Base-by-base conservation (phyloP, 2,888 invertebrate genomes). In the Leucania comma region DNA sequence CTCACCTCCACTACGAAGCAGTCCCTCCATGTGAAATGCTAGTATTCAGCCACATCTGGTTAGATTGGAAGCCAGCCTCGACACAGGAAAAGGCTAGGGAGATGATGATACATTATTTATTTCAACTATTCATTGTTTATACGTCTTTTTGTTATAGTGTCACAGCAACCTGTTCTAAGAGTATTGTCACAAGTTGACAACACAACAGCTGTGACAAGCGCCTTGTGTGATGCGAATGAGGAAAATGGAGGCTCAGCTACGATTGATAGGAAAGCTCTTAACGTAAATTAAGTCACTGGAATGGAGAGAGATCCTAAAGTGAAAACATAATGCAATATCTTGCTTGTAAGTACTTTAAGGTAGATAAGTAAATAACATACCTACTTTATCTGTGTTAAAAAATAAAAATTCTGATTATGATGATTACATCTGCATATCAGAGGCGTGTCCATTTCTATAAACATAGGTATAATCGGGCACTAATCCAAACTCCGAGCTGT, bases 121-220 rank as follows among this genome's bases (percentile, higher is more conserved):
- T n/a, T n/a, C 6, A 35, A 38, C 24, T 22, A 9, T 24, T n/a
- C 1, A 46, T 29, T 42, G 29, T 20, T 42, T 10, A 1, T 12
- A 56, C 14, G 1, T 24, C 12, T 35, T 42, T 42, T 64, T 64
- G 65, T 51, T 38, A 20, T 14, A 50, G 50, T 14, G 6, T 50
- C n/a, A 42, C 24, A 50, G 24, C 14, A 22, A 26, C 32, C 50
- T 46, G 22, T 42, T 68, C n/a, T 32, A 12, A n/a, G 1, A 22
- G 12, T 58, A 42, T 46, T 42, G 50, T 42, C 48, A 73, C 50
- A 72, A 72, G 57, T 57, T 64, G 71, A 72, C 56, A 56, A 71
- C 73, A 51, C 72, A 56, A 14, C 22, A 35, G 42, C 73, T 73
- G 73, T 42, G 56, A 51, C 50, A 46, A 22, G 32, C 42, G 42